Percentiles rank a stretch among this genome's conserved stretches.
Evolutionary conservation across 30 jellyfish, hydroid and myxozoan species (phyloP).

Genomic region (Aurelia coerulea): DNA sequence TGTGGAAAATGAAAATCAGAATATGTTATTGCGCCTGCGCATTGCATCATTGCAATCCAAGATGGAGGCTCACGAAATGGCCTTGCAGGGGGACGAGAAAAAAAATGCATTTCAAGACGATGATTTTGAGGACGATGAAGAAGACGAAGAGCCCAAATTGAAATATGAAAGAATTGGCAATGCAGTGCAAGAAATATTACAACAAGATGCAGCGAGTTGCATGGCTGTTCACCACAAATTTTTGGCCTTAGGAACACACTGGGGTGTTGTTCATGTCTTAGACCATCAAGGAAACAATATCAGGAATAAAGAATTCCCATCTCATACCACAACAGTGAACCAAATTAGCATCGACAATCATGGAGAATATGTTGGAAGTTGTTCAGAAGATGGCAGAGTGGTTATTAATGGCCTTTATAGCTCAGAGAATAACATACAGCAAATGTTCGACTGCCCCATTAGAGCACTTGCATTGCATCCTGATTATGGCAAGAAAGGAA

Average conservation of each 20-base stretch:
- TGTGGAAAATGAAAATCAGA: background rate
- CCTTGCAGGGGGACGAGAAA: conserved; percentile 13
- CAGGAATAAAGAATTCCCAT: conserved; percentile 83
- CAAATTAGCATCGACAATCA: conserved; percentile 81
- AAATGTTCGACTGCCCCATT: conserved; percentile 94
- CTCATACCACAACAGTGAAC: conserved; percentile 92
- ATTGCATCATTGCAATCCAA: background rate
- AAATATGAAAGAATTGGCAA: conserved; percentile 92
- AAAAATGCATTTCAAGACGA: conserved; percentile 50
- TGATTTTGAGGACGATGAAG: conserved; percentile 80
- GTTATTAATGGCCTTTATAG: conserved; percentile 89
- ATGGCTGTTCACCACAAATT: conserved; percentile 97
- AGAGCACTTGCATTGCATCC: conserved; percentile 97
- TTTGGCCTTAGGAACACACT: conserved; percentile 95
- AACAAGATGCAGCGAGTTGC: conserved; percentile 97
- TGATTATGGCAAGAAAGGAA: conserved; percentile 86
- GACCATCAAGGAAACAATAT: conserved; percentile 96
- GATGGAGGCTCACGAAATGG: too few species aligned
- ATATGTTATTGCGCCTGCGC: conserved; percentile 44
- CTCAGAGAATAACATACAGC: conserved; percentile 91
- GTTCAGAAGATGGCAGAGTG: conserved; percentile 99
- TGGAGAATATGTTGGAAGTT: conserved; percentile 96
- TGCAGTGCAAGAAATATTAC: conserved; percentile 74
- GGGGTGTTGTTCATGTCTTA: conserved; percentile 95
- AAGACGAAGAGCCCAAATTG: conserved; percentile 92